These are phyloP conservation scores for Meloidogyne hapla DNA, from an alignment of 1,140 invertebrate genomes.

Conservation along the genomic window DNA sequence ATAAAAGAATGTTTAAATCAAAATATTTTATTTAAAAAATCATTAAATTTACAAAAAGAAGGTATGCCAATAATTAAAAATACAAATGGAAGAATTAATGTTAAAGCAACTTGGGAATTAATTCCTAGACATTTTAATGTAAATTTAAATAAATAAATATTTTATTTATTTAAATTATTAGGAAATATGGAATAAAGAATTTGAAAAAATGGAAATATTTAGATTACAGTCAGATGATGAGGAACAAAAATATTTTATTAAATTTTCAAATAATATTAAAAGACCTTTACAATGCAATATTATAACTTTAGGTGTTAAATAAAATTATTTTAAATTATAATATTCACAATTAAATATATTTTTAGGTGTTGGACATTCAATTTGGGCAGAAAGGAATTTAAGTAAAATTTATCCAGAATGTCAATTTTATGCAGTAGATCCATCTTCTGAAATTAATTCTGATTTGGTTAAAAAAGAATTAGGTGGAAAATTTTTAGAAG, in stretches of 20 bases:
- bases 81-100: slow-evolving; percentile 3
- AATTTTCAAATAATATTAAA: slow-evolving; percentile 16
- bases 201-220: slow-evolving; percentile 5
- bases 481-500: slow-evolving; percentile 24
- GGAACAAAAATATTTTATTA: slow-evolving; percentile 22
- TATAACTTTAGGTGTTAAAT: slow-evolving; percentile 13
- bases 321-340: background rate
- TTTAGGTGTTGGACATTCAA: slow-evolving; percentile 18
- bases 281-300: background rate
- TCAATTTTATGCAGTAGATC: slow-evolving; percentile 8
- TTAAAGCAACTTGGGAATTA: slow-evolving; percentile 18
- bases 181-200: slow-evolving; percentile 15
- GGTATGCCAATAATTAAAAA: background rate
- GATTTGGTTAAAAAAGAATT: slow-evolving; percentile 3
- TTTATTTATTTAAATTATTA: background rate
- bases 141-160: background rate
- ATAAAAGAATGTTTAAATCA: background rate
- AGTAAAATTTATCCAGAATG: slow-evolving; percentile 20
- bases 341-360: too few species aligned
- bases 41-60: slow-evolving; percentile 1
- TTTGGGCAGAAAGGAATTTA: slow-evolving; percentile 17
- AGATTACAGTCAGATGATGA: slow-evolving; percentile 19
- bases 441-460: slow-evolving; percentile 6
- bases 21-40: slow-evolving; percentile 2
- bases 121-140: slow-evolving; percentile 27